Conservation (phyloP, 2,797 vertebrate species). For the Rhinichthys osculus region DNA sequence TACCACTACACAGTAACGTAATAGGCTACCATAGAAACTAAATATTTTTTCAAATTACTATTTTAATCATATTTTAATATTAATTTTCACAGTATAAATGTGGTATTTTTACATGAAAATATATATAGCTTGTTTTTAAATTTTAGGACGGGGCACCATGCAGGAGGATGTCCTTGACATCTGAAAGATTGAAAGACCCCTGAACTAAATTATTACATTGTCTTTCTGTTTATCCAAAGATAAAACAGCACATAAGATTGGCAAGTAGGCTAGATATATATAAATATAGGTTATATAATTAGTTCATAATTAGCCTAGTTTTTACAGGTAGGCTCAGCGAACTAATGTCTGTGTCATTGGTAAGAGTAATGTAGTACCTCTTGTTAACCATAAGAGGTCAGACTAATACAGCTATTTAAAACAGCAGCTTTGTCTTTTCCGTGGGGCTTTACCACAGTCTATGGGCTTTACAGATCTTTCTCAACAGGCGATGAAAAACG, state of each 20-base stretch:
- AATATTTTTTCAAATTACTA: neutral
- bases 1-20: neutral
- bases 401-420: conserved; percentile 29
- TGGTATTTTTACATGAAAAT: neutral
- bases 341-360: no score
- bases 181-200: neutral
- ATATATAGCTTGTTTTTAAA: neutral
- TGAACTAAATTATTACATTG: neutral
- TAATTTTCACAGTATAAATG: neutral
- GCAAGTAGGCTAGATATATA: neutral
- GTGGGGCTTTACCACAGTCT: neutral
- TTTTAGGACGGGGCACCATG: neutral
- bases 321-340: neutral
- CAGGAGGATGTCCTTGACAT: neutral
- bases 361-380: neutral
- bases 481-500: conserved; percentile 69
- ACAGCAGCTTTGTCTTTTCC: neutral
- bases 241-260: neutral
- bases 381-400: conserved; percentile 66
- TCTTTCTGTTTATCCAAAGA: neutral
- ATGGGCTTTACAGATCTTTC: conserved; percentile 36
- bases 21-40: neutral
- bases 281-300: neutral
- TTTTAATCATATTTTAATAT: neutral
- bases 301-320: neutral